phyloP scores from a whole-genome alignment of 2,797 vertebrate species.

The Characodon lateralis region DNA sequence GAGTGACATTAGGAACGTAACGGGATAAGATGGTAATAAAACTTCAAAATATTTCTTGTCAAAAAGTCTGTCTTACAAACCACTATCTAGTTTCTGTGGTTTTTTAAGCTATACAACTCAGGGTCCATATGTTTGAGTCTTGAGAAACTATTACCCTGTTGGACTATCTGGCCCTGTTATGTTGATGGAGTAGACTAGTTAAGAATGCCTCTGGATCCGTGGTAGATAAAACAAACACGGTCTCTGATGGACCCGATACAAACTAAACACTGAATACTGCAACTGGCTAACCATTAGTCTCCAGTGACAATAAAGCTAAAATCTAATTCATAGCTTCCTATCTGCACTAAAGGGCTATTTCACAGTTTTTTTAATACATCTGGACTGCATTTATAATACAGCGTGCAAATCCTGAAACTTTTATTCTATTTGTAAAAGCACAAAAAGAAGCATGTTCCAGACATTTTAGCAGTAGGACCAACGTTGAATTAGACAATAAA shows the following conservation, averaged over 20 bases:
- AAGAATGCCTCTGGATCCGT: neutral
- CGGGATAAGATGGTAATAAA: neutral
- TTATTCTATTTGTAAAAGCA: neutral
- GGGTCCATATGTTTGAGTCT: neutral
- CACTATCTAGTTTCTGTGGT: neutral
- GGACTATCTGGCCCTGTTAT: neutral
- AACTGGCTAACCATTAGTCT: neutral
- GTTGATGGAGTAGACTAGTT: neutral
- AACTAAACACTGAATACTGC: neutral
- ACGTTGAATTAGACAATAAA: neutral
- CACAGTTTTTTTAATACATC: neutral
- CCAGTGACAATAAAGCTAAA: too few relatives aligned
- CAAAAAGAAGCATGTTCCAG: neutral
- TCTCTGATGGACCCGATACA: neutral
- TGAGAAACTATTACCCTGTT: neutral
- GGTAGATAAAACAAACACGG: neutral
- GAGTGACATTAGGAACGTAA: neutral
- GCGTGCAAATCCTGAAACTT: neutral
- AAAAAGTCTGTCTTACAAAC: neutral
- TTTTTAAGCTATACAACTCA: neutral
- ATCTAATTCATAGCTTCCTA: neutral
- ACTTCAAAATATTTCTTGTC: neutral
- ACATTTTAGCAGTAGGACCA: neutral
- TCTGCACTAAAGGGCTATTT: too few relatives aligned
- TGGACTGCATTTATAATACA: neutral